A percentile compares a stretch with the other conserved stretches of the same genome.
phyloP scores from a whole-genome alignment of 2,113 vertebrate species.

The Pygoscelis adeliae region DNA sequence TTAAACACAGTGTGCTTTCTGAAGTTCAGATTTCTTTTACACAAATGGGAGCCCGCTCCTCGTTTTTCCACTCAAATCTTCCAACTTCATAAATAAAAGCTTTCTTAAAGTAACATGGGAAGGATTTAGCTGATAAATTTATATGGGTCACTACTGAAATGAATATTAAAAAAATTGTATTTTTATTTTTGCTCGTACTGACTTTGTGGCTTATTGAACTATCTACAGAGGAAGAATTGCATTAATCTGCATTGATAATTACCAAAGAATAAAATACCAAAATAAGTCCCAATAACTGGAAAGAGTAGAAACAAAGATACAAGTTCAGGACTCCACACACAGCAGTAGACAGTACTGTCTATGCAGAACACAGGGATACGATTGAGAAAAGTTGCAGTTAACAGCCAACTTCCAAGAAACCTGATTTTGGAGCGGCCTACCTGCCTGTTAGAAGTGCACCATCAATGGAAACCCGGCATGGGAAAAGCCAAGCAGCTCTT shows the following conservation, averaged over 20 bases:
- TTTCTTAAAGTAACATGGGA: background rate
- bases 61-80: background rate
- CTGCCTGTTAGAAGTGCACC: background rate
- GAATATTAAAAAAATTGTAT: background rate
- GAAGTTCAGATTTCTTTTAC: background rate
- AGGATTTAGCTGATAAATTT: background rate
- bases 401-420: background rate
- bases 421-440: background rate
- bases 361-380: rapidly evolving
- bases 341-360: background rate
- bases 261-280: background rate
- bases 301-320: background rate
- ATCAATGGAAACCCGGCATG: background rate
- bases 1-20: background rate
- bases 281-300: background rate
- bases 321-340: background rate
- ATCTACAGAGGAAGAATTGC: background rate
- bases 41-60: rapidly evolving
- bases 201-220: background rate
- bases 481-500: background rate
- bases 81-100: background rate
- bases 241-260: background rate
- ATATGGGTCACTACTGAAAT: background rate
- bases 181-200: background rate
- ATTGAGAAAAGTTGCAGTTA: background rate